These are phyloP conservation scores for Acomys russatus DNA, from an alignment of 2,797 vertebrate species.

Conservation along the genomic window DNA sequence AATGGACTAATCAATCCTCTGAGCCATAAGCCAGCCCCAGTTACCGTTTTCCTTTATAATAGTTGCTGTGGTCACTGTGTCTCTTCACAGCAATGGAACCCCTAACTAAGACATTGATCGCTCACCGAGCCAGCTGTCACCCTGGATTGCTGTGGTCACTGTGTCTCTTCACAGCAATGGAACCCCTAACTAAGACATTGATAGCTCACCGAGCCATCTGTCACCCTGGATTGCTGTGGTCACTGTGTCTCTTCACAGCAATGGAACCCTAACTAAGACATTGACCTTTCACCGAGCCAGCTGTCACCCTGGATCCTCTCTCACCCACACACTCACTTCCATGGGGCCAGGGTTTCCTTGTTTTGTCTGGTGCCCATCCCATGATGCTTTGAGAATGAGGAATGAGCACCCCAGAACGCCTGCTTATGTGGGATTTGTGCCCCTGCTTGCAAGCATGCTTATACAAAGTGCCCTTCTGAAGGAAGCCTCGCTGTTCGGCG, in stretches of 20 bases:
- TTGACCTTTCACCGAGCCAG: no score
- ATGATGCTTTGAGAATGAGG: neutral
- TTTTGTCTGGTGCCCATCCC: neutral
- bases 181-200: neutral
- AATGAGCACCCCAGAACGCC: neutral
- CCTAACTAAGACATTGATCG: neutral
- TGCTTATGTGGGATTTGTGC: neutral
- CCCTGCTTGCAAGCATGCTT: fast-evolving
- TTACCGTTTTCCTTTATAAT: neutral
- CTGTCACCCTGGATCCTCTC: neutral
- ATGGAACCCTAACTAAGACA: neutral
- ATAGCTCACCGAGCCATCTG: neutral
- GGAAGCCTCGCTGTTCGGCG: no score
- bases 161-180: neutral
- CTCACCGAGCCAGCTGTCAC: neutral
- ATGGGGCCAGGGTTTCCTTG: neutral
- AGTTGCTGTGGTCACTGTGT: neutral
- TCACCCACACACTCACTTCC: neutral
- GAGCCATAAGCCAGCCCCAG: neutral
- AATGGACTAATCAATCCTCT: neutral
- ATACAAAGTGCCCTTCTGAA: fast-evolving
- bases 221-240: neutral
- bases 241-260: neutral
- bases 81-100: neutral
- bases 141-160: neutral